These are phyloP conservation scores for Taxidea taxus DNA, from an alignment of 2,113 vertebrate genomes.

Conservation along the genomic window DNA sequence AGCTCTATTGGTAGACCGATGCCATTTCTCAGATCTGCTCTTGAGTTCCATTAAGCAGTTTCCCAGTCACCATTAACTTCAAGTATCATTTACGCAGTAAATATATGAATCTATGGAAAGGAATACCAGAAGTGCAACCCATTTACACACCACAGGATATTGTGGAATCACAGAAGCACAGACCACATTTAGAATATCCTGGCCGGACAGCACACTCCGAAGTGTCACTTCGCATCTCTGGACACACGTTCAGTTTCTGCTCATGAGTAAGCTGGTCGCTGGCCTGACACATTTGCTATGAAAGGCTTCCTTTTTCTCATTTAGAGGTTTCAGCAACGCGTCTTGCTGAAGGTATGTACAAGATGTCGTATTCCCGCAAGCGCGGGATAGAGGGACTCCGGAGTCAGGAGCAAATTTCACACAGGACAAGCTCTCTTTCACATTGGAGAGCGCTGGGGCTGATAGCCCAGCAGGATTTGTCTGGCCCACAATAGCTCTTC, in stretches of 20 bases:
- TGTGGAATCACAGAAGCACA: conserved; percentile 11
- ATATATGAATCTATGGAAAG: conserved; percentile 50
- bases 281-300: conserved; percentile 59
- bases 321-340: conserved; percentile 73
- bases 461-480: conserved; percentile 81
- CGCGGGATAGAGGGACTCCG: conserved; percentile 55
- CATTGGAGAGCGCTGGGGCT: conserved; percentile 58
- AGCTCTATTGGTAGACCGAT: conserved; percentile 67
- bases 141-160: conserved; percentile 59
- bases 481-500: conserved; percentile 80
- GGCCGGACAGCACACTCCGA: conserved; percentile 47
- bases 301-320: conserved; percentile 79
- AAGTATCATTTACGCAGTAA: conserved; percentile 70
- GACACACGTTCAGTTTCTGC: conserved; percentile 68
- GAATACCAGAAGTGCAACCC: conserved; percentile 58
- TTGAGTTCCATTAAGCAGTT: conserved; percentile 68
- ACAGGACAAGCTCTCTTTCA: conserved; percentile 69
- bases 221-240: conserved; percentile 74
- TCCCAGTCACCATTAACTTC: conserved; percentile 59
- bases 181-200: conserved; percentile 39
- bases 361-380: conserved; percentile 81
- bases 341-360: conserved; percentile 73
- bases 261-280: conserved; percentile 63
- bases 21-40: conserved; percentile 74
- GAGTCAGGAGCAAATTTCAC: conserved; percentile 75